A percentile compares a stretch with the other conserved stretches of the same genome.
These are phyloP conservation scores for Dasyurus viverrinus DNA, from an alignment of 2,113 vertebrate species.

Conservation along the genomic window DNA sequence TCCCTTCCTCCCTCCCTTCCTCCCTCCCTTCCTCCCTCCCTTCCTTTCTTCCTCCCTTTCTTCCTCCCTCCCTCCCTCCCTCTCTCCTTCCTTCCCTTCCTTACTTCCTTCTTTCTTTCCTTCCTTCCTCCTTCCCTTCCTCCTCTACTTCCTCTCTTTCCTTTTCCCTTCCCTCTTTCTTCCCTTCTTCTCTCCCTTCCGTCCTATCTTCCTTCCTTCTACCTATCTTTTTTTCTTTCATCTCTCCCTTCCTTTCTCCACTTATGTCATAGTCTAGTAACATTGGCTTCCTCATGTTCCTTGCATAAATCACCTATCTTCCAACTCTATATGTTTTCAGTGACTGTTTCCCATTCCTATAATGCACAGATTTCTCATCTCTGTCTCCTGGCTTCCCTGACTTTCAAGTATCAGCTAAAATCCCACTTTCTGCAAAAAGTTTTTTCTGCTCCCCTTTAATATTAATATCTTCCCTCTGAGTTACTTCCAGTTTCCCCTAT, in stretches of 20 bases:
- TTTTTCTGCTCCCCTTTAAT: neutral
- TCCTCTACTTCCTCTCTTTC: accelerated
- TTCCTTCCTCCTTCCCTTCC: neutral
- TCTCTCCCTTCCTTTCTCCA: neutral
- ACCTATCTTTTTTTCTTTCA: no score
- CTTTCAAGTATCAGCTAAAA: neutral
- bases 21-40: neutral
- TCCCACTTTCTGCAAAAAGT: neutral
- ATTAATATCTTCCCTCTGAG: neutral
- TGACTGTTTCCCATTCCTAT: neutral
- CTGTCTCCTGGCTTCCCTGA: neutral
- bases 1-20: no score
- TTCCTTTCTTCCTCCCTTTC: neutral
- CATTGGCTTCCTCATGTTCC: neutral
- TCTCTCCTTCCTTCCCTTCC: no score
- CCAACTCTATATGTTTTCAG: neutral
- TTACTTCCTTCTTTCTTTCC: neutral
- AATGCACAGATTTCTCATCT: neutral
- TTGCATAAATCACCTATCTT: neutral
- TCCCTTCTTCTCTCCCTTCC: neutral
- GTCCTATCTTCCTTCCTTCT: neutral
- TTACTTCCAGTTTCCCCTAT: neutral
- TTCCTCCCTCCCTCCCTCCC: neutral
- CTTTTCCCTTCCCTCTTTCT: neutral
- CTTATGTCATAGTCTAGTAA: neutral